Percentiles rank a stretch among this genome's conserved stretches.
Evolutionary conservation across 2,888 invertebrate species (phyloP).

Genomic region (Meloe dianella): DNA sequence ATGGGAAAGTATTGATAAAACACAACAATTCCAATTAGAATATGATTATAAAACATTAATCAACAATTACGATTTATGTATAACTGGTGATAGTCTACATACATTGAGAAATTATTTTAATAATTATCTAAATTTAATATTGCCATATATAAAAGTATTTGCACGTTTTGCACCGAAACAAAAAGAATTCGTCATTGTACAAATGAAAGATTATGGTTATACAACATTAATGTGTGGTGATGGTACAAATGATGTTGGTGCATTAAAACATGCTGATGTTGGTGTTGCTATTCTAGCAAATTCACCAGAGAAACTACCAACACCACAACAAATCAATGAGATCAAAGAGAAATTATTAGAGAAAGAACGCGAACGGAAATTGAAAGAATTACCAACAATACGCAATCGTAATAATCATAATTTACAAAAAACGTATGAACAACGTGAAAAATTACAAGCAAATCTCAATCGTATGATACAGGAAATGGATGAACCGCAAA

Average conservation of each 20-base stretch:
- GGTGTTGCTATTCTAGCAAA: conserved; percentile 90
- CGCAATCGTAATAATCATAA: conserved; percentile 45
- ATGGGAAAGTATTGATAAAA: conserved; percentile 81
- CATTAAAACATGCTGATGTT: conserved; percentile 97
- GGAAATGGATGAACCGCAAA: conserved; percentile 83
- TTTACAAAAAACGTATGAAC: conserved; percentile 39
- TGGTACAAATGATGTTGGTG: conserved; percentile 99
- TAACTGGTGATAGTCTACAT: conserved; percentile 90
- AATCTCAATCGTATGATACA: conserved; percentile 72
- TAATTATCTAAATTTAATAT: conserved; percentile 70
- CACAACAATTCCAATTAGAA: conserved; percentile 63
- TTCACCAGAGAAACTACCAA: conserved; percentile 68
- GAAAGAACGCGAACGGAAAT: conserved; percentile 40
- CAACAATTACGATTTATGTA: conserved; percentile 84
- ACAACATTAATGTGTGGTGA: conserved; percentile 99
- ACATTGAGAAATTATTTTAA: conserved; percentile 70
- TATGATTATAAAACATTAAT: conserved; percentile 64
- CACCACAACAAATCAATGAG: conserved; percentile 51
- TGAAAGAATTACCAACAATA: conserved; percentile 38
- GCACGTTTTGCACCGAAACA: conserved; percentile 99
- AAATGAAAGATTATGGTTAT: conserved; percentile 85
- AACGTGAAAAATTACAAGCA: conserved; percentile 50
- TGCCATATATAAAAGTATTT: conserved; percentile 90
- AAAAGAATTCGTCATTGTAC: conserved; percentile 93
- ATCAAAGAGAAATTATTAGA: conserved; percentile 43